These are phyloP conservation scores for Pygmarrhopalites habei DNA, from an alignment of 1,140 invertebrate genomes.

Conservation along the genomic window DNA sequence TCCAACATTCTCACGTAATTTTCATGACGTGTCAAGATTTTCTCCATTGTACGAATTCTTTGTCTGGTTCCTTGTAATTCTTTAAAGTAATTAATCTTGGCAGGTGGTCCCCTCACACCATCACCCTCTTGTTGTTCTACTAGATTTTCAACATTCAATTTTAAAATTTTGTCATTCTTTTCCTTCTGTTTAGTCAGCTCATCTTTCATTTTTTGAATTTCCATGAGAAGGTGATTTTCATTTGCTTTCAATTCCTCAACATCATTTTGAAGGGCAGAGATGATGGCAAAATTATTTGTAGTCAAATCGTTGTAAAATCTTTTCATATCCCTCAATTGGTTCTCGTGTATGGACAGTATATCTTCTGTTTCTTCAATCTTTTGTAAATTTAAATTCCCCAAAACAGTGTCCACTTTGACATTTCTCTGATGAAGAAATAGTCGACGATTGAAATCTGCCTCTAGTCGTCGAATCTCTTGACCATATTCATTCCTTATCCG, in stretches of 20 bases:
- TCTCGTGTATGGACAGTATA: constrained; percentile 73
- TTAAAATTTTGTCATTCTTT: neutral
- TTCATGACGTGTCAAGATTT: constrained; percentile 24
- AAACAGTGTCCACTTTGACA: constrained; percentile 61
- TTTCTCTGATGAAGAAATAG: constrained; percentile 60
- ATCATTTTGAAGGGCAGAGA: constrained; percentile 75
- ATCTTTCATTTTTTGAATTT: constrained; percentile 14
- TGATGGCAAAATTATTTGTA: constrained; percentile 77
- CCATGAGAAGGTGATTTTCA: constrained; percentile 58
- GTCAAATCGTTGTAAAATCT: constrained; percentile 92
- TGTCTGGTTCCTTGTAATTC: neutral
- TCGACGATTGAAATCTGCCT: constrained; percentile 57
- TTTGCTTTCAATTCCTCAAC: constrained; percentile 72
- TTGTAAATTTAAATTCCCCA: constrained; percentile 67
- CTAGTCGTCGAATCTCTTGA: constrained; percentile 20
- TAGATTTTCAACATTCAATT: neutral
- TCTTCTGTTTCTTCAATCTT: constrained; percentile 60
- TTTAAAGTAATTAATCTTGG: neutral
- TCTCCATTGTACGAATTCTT: neutral
- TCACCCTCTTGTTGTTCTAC: neutral
- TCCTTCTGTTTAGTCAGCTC: neutral
- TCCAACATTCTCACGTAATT: constrained; percentile 12
- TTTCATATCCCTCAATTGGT: constrained; percentile 77
- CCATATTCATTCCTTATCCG: constrained; percentile 20
- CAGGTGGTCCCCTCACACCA: neutral